Evolutionary conservation across 2,113 vertebrate genomes (phyloP), one percentile per base, ranked within the genome.

Genomic region (Herpetotheres cachinnans): DNA sequence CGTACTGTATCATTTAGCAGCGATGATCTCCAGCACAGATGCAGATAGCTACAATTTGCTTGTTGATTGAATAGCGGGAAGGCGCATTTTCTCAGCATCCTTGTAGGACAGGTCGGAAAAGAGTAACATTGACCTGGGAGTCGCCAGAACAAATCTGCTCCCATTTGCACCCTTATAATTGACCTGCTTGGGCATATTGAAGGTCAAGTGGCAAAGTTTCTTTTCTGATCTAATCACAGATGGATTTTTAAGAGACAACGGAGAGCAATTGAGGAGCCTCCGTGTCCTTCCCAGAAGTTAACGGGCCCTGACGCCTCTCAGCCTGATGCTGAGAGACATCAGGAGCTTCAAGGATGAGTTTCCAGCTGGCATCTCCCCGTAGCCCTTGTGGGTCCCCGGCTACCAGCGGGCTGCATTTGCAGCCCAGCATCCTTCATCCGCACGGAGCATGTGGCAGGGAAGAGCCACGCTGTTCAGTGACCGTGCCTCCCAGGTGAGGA

Each of bases 391-490:
- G 49, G 52, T 95, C 63, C 79, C 46, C 8, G 19, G 63, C 36
- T 38, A 70, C 71, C 38, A 12, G 11, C 12, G 4, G 25, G 19
- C 27, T 50, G 10, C 13, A 1, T 59, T 55, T 66, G 46, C 65
- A 82, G 80, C 49, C 66, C 91, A 83, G 58, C 76, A 21, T 46
- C 88, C 50, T 54, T 54, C 67, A 54, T 21, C 79, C 15, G 0
- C 0, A 0, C 12, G 3, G 70, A 55, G 34, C 0, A 0, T 15
- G 40, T 1, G 4, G 49, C 54, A 4, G 14, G 8, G 62, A 67
- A 61, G 62, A 54, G 36, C 36, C 30, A n/a, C 6, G 1, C 70
- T 16, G 36, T 29, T 73, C 67, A 12, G 6, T 1, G 11, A 8
- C 58, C 1, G 0, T 46, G 11, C 18, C 62, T 77, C 46, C 12